These are phyloP conservation scores for Aethes cnicana DNA, from an alignment of 2,888 invertebrate genomes.

Conservation along the genomic window DNA sequence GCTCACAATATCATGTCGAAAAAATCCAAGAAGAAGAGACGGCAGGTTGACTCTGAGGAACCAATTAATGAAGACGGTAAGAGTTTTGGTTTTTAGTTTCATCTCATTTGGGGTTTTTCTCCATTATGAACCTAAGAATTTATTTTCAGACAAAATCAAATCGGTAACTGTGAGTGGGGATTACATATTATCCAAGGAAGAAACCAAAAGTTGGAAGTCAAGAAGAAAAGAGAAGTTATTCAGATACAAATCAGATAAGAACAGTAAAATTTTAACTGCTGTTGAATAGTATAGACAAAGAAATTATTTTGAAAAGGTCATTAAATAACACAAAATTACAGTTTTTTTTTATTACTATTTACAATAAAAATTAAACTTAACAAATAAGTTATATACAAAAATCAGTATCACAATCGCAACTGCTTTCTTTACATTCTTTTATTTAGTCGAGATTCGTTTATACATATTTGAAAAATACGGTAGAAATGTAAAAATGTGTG, in stretches of 20 bases:
- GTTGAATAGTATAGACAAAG: constrained; percentile 30
- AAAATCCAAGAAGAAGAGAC: constrained; percentile 50
- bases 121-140: not conserved
- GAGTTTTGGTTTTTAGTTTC: not conserved
- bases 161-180: constrained; percentile 66
- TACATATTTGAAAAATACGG: too few species aligned
- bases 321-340: constrained; percentile 14
- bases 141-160: constrained; percentile 62
- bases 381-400: constrained; percentile 65
- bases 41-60: constrained; percentile 39
- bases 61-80: constrained; percentile 52
- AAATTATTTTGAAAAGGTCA: too few species aligned
- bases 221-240: constrained; percentile 78
- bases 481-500: too few species aligned
- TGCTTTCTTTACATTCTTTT: constrained; percentile 38
- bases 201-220: constrained; percentile 78
- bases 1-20: constrained; percentile 58
- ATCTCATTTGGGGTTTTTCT: not conserved
- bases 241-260: constrained; percentile 64
- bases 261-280: constrained; percentile 55
- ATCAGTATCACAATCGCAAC: constrained; percentile 52
- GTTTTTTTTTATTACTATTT: constrained; percentile 47
- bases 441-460: not conserved
- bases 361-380: constrained; percentile 51
- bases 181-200: constrained; percentile 72